These are phyloP conservation scores for Orthosia gothica DNA, from an alignment of 2,888 invertebrate species.

Conservation along the genomic window DNA sequence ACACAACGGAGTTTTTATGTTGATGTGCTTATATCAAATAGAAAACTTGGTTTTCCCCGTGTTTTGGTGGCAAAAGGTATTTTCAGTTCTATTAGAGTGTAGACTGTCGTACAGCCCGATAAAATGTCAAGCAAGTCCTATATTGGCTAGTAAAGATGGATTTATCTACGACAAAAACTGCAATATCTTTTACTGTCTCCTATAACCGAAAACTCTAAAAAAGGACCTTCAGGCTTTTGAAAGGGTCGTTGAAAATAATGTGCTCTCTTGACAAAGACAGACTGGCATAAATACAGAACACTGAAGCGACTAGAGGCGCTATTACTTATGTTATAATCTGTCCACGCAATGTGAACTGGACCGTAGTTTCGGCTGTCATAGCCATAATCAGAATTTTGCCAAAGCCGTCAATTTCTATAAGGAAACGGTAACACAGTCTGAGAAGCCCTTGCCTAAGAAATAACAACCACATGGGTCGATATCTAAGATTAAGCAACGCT, in stretches of 20 bases:
- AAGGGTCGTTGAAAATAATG: slow-evolving; percentile 53
- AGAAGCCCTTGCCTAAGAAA: too few relatives aligned
- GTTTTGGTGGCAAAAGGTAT: not conserved
- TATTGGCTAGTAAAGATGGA: slow-evolving; percentile 13
- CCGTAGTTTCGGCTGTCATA: not conserved
- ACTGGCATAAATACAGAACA: slow-evolving; percentile 17
- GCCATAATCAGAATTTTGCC: not conserved
- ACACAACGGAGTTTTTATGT: too few relatives aligned
- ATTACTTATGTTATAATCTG: not conserved
- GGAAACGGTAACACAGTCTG: too few relatives aligned
- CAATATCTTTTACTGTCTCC: slow-evolving; percentile 44
- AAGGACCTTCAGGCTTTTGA: slow-evolving; percentile 19
- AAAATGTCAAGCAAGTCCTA: not conserved
- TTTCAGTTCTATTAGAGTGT: not conserved
- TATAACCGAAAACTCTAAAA: slow-evolving; percentile 17
- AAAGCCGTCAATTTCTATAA: too few relatives aligned
- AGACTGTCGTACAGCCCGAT: not conserved
- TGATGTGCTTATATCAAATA: too few relatives aligned
- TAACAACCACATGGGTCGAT: too few relatives aligned
- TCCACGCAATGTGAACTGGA: not conserved
- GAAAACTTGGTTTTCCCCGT: not conserved
- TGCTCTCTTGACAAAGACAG: slow-evolving; percentile 40
- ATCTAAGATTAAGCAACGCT: too few relatives aligned
- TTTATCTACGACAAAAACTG: slow-evolving; percentile 23
- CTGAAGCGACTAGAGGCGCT: not conserved